A percentile compares a stretch with the other conserved stretches of the same genome.
These are phyloP conservation scores for Steinernema hermaphroditum DNA, from an alignment of 2,888 invertebrate genomes.

Conservation along the genomic window DNA sequence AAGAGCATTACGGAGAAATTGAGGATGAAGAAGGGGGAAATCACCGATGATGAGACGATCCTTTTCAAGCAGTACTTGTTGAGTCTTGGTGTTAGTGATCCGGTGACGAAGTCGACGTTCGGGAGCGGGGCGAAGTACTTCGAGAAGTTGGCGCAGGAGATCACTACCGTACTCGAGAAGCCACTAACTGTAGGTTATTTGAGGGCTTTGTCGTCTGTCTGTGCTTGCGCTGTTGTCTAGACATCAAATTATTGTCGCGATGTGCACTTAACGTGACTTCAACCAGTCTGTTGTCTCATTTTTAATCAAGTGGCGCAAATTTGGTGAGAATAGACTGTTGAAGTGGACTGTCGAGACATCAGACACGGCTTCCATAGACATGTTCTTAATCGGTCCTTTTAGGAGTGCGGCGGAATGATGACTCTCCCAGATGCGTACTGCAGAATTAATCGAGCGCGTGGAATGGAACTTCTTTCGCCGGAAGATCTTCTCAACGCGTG, in stretches of 20 bases:
- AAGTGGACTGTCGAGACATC: too few relatives aligned
- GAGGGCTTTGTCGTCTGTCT: background rate
- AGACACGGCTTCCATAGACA: too few relatives aligned
- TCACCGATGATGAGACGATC: conserved; percentile 92
- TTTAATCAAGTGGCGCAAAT: too few relatives aligned
- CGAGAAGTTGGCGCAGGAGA: conserved; percentile 80
- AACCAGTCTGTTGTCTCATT: too few relatives aligned
- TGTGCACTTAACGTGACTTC: too few relatives aligned
- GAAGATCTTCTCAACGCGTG: conserved; percentile 94
- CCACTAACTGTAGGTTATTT: conserved; percentile 75
- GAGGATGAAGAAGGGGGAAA: conserved; percentile 88
- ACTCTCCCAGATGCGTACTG: conserved; percentile 92
- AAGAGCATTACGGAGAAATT: conserved; percentile 89
- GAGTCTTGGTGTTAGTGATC: conserved; percentile 95
- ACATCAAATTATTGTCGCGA: too few relatives aligned
- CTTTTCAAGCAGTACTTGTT: conserved; percentile 92
- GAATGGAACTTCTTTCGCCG: conserved; percentile 90
- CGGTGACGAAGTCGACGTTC: conserved; percentile 88
- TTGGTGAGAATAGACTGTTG: too few relatives aligned
- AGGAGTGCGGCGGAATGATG: conserved; percentile 78
- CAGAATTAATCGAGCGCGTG: conserved; percentile 91
- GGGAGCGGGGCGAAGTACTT: conserved; percentile 83
- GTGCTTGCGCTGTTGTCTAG: too few relatives aligned
- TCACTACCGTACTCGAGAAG: conserved; percentile 79
- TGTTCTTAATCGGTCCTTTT: conserved; percentile 31